Conservation (phyloP, 2,113 vertebrate species). For the Sminthopsis crassicaudata region DNA sequence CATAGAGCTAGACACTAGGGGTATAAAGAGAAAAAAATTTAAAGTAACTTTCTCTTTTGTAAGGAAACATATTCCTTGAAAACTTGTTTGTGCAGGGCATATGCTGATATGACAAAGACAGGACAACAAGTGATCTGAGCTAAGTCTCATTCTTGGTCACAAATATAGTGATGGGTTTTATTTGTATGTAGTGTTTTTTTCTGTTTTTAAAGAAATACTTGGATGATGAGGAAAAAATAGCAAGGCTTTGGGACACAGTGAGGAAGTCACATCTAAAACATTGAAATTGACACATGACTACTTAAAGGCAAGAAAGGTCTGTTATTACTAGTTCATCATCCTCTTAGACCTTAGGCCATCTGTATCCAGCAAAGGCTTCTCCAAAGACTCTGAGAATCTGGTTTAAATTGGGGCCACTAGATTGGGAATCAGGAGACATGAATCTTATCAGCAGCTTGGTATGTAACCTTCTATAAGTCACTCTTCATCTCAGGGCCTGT, state of each 20-base stretch:
- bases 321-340: background rate
- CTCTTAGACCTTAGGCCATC: background rate
- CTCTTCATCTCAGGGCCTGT: background rate
- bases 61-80: background rate
- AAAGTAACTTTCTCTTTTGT: background rate
- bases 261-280: background rate
- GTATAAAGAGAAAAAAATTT: background rate
- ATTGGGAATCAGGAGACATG: background rate
- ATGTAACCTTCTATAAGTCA: background rate
- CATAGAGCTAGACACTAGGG: background rate
- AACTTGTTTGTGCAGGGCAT: conserved; percentile 50
- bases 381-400: background rate
- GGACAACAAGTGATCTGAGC: background rate
- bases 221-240: background rate
- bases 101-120: conserved; percentile 25
- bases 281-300: background rate
- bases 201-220: background rate
- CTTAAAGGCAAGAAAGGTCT: background rate
- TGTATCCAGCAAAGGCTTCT: background rate
- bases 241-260: background rate
- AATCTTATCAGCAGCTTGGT: background rate
- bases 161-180: background rate
- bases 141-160: background rate
- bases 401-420: background rate
- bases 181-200: background rate